Evolutionary conservation across 1,140 invertebrate genomes (phyloP), one percentile per base, ranked within the genome.

Genomic region (Pogonus chalceus): DNA sequence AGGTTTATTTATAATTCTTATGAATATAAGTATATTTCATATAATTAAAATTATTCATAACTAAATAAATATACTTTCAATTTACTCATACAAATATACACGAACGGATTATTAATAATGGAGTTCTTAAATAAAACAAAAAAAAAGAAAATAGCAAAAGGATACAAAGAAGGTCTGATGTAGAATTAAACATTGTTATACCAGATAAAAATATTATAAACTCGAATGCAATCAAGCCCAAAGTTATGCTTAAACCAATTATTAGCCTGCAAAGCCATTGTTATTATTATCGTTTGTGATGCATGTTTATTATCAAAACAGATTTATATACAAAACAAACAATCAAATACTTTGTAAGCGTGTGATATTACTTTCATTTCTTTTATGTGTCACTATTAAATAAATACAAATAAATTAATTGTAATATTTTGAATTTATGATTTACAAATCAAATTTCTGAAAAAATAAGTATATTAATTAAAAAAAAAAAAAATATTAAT

Each of bases 151-250:
- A n/a, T n/a, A 53, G 23, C 37, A 66, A 63, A 82, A 83, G 81
- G 81, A 83, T 83, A 83, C 82, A 84, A 20, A 78, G 69, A 50
- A 83, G 65, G 48, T 76, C 74, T 55, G 77, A 78, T 56, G 74
- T 72, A 20, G 74, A 65, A 62, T 77, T 75, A 70, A 83, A 83
- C 79, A 83, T 82, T 35, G 81, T 80, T 62, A 83, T 70, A 61
- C 81, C 82, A 53, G 73, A 72, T 56, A 83, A 67, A 67, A 83
- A 84, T 51, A 75, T 76, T 48, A 78, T 65, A 53, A 80, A 66
- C 67, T 84, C 82, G 63, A 82, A 59, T 52, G 71, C 64, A 58
- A 82, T 75, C 26, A 83, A 69, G 43, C 68, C 76, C 51, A 82
- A 58, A 14, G 78, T 72, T 20, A 73, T 60, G 53, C 69, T 69